These are phyloP conservation scores for Panulirus ornatus DNA, from an alignment of 1,140 invertebrate genomes.

Conservation along the genomic window DNA sequence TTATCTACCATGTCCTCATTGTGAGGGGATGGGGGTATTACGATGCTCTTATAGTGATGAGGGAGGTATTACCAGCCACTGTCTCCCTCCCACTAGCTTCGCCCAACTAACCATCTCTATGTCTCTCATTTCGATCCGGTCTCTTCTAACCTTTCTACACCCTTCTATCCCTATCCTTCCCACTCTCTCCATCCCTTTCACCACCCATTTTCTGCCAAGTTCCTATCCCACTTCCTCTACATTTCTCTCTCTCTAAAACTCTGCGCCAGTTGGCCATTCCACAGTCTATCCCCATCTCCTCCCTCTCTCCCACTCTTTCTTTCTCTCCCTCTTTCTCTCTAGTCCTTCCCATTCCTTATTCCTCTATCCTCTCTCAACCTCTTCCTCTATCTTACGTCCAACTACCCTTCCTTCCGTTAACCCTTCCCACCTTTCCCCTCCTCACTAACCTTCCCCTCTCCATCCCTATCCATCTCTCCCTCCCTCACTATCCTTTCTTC, in stretches of 20 bases:
- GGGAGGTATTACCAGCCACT: too few relatives aligned
- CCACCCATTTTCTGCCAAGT: not conserved
- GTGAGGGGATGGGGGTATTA: too few relatives aligned
- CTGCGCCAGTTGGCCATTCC: too few relatives aligned
- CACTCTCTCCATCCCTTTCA: not conserved
- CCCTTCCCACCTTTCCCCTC: not conserved
- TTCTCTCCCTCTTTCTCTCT: not conserved
- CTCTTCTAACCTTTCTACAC: not conserved
- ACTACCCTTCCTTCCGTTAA: not conserved
- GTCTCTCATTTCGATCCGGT: not conserved
- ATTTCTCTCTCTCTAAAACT: too few relatives aligned
- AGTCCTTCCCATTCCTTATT: not conserved
- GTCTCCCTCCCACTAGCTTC: too few relatives aligned
- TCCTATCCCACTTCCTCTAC: not conserved
- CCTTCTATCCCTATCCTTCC: not conserved
- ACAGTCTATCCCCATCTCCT: too few relatives aligned
- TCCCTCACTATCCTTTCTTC: conserved; percentile 2
- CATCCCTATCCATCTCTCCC: not conserved
- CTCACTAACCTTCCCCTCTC: not conserved
- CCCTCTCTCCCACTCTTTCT: not conserved
- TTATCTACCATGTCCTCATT: too few relatives aligned
- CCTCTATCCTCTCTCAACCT: not conserved
- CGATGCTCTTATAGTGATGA: too few relatives aligned
- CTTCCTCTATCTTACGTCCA: not conserved
- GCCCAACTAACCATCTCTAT: too few relatives aligned